Conservation (phyloP, 2,888 invertebrate genomes). For the Andrena bucephala region DNA sequence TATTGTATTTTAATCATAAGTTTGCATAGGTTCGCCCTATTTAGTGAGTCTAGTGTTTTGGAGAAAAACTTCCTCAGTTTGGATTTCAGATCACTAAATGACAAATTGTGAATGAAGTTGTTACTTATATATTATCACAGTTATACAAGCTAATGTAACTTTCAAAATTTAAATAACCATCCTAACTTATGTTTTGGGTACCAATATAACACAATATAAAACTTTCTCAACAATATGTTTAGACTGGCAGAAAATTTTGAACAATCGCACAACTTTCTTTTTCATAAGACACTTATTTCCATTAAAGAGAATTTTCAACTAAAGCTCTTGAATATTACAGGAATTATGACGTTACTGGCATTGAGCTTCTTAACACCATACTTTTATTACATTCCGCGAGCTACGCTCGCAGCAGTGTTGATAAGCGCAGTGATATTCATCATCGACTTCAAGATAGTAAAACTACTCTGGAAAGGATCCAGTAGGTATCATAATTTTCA, state of each 20-base stretch:
- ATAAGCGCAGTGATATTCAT: conserved; percentile 95
- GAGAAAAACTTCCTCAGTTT: too few species aligned
- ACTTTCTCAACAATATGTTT: not conserved
- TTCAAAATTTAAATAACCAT: too few species aligned
- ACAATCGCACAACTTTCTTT: not conserved
- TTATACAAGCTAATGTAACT: too few species aligned
- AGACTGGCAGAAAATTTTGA: not conserved
- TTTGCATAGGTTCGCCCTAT: too few species aligned
- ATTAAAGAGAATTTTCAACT: not conserved
- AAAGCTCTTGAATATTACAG: conserved; percentile 85
- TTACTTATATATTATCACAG: too few species aligned
- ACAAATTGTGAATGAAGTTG: too few species aligned
- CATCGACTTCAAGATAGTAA: conserved; percentile 87
- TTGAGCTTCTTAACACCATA: conserved; percentile 94
- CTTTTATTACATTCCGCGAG: conserved; percentile 94
- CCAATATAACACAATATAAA: too few species aligned
- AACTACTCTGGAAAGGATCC: conserved; percentile 87
- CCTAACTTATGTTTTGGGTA: too few species aligned
- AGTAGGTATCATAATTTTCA: conserved; percentile 79
- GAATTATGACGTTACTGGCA: conserved; percentile 92
- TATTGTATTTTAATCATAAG: too few species aligned
- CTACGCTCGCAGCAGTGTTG: conserved; percentile 94
- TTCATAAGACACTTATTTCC: not conserved
- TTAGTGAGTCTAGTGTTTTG: too few species aligned
- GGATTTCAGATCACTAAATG: too few species aligned